Conservation (phyloP, 2,113 vertebrate genomes). For the Amphiprion percula region DNA sequence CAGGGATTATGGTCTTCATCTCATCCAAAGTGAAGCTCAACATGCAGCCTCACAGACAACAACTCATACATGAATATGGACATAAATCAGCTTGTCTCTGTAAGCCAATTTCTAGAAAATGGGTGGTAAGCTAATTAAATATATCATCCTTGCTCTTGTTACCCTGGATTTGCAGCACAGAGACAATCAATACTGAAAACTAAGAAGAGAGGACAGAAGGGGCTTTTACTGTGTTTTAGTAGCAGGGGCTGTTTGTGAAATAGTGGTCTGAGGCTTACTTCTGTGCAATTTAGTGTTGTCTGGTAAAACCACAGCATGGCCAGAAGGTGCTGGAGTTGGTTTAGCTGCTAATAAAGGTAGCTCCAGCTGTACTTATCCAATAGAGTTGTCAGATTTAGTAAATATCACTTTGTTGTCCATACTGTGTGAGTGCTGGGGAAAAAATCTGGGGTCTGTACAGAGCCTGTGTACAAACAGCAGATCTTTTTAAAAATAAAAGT, state of each 20-base stretch:
- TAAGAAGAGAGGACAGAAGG: conserved; percentile 1
- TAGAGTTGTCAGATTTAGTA: too few species aligned
- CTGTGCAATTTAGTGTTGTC: conserved; percentile 8
- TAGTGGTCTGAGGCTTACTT: conserved; percentile 32
- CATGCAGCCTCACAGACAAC: conserved; percentile 67
- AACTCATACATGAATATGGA: conserved; percentile 59
- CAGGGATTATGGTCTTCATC: conserved; percentile 72
- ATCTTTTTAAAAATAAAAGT: too few species aligned
- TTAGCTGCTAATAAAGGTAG: too few species aligned
- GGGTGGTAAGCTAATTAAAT: conserved; percentile 49
- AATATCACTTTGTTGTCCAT: too few species aligned
- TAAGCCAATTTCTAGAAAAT: conserved; percentile 53
- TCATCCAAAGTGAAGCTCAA: conserved; percentile 69
- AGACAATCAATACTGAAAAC: conserved; percentile 12
- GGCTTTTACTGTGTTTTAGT: conserved; percentile 30
- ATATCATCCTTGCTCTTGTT: conserved; percentile 25
- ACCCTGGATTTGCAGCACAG: background rate
- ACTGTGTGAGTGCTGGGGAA: too few species aligned
- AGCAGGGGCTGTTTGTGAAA: conserved; percentile 14
- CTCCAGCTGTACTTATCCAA: too few species aligned
- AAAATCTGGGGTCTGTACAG: too few species aligned
- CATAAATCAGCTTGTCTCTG: conserved; percentile 64
- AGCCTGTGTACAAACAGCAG: too few species aligned
- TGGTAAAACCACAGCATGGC: conserved; percentile 11
- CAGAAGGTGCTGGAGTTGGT: conserved; percentile 24